Evolutionary conservation across 1,140 invertebrate genomes (phyloP).

Genomic region (Bombus cullumanus): DNA sequence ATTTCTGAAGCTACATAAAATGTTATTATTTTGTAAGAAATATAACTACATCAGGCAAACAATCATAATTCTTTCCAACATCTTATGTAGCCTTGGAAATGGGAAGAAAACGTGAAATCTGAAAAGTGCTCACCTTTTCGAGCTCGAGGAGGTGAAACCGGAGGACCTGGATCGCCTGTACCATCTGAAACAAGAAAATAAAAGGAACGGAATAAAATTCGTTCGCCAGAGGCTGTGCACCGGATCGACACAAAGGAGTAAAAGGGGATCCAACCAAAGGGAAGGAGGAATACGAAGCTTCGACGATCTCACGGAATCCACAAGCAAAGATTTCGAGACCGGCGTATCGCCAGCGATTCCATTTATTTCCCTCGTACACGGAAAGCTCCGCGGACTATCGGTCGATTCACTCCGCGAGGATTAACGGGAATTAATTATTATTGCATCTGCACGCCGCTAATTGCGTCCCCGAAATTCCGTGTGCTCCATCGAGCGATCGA

Average conservation of each 20-base stretch:
- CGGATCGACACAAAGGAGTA: background rate
- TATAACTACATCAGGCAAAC: no score
- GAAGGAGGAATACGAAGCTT: background rate
- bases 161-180: slow-evolving; percentile 99
- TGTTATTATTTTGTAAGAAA: no score
- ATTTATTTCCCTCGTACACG: slow-evolving; percentile 48
- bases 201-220: slow-evolving; percentile 65
- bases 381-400: slow-evolving; percentile 11
- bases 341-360: slow-evolving; percentile 1
- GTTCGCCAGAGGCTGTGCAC: slow-evolving; percentile 14
- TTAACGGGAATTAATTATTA: slow-evolving; percentile 71
- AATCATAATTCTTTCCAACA: background rate
- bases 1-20: no score
- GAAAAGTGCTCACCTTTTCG: slow-evolving; percentile 96
- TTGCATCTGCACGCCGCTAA: slow-evolving; percentile 65
- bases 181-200: slow-evolving; percentile 95
- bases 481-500: slow-evolving; percentile 32
- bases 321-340: slow-evolving; percentile 14
- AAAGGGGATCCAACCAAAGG: slow-evolving; percentile 14
- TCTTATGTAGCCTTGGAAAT: background rate
- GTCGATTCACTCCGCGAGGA: slow-evolving; percentile 53
- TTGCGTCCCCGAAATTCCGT: slow-evolving; percentile 51
- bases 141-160: slow-evolving; percentile 99
- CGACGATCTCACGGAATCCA: slow-evolving; percentile 6
- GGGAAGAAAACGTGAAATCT: slow-evolving; percentile 16